Evolutionary conservation across 2,888 invertebrate genomes (phyloP).

Genomic region (Neoitamus cyanurus): DNA sequence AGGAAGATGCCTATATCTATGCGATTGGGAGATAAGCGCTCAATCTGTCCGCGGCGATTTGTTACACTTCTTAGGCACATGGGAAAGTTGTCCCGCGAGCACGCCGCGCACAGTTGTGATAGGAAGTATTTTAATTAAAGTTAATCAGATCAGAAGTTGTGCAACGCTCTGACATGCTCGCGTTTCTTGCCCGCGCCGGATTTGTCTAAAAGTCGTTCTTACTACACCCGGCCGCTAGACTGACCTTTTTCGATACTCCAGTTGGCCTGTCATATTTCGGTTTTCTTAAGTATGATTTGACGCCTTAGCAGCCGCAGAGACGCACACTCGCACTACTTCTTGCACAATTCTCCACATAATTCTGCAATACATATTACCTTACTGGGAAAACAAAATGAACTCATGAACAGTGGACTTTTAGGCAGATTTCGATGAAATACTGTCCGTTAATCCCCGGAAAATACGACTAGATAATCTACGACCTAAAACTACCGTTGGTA

Average conservation of each 20-base stretch:
- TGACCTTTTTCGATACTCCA: background rate
- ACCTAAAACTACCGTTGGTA: no score
- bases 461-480: no score
- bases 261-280: background rate
- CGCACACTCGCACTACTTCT: background rate
- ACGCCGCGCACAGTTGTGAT: background rate
- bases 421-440: no score
- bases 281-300: background rate
- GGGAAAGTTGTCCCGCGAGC: conserved; percentile 31
- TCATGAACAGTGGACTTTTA: no score
- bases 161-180: conserved; percentile 14
- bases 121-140: conserved; percentile 36
- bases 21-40: conserved; percentile 30
- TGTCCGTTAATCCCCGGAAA: no score
- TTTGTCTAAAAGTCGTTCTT: background rate
- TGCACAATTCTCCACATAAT: background rate
- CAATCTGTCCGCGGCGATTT: conserved; percentile 33
- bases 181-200: background rate
- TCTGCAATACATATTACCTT: no score
- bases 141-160: conserved; percentile 32
- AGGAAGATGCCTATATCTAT: conserved; percentile 29
- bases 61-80: conserved; percentile 45
- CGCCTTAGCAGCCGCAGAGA: background rate
- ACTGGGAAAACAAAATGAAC: no score
- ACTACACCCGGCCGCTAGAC: background rate